phyloP scores from a whole-genome alignment of 2,113 vertebrate species.

The Orycteropus afer region DNA sequence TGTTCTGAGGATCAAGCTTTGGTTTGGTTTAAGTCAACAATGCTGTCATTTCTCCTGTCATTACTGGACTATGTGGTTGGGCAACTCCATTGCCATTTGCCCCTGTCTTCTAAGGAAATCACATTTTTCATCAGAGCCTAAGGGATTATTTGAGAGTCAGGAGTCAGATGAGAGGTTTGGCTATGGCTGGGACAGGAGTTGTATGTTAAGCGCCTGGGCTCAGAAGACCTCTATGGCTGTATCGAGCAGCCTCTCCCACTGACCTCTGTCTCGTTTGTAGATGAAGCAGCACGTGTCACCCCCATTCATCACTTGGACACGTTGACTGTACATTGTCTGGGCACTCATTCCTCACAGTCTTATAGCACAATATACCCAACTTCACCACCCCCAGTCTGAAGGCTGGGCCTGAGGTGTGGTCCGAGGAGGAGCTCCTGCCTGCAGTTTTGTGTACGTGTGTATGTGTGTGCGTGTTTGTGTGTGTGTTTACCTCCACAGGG shows the following conservation, averaged over 20 bases:
- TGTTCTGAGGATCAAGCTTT: not conserved
- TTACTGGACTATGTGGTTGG: not conserved
- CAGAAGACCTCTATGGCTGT: not conserved
- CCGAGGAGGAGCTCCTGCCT: slow-evolving; percentile 57
- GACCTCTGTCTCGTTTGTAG: slow-evolving; percentile 20
- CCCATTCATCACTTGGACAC: slow-evolving; percentile 45
- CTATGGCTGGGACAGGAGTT: not conserved
- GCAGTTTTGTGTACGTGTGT: slow-evolving; percentile 62
- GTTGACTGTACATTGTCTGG: not conserved
- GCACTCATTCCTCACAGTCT: slow-evolving; percentile 62
- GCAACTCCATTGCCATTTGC: not conserved
- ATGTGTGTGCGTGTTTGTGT: slow-evolving; percentile 13
- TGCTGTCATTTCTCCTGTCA: not conserved
- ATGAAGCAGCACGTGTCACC: slow-evolving; percentile 18
- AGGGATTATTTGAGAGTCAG: slow-evolving; percentile 52
- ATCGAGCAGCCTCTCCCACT: not conserved
- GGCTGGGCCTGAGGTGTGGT: slow-evolving; percentile 62
- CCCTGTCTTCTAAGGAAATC: slow-evolving; percentile 25
- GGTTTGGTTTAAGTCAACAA: not conserved
- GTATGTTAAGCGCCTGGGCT: not conserved
- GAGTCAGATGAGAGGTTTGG: slow-evolving; percentile 11
- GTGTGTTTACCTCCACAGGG: slow-evolving; percentile 63
- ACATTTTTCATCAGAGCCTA: slow-evolving; percentile 40
- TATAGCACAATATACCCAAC: slow-evolving; percentile 74
- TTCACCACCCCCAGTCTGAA: slow-evolving; percentile 38